Evolutionary conservation across 2,113 vertebrate genomes (phyloP).

Genomic region (Xenopus laevis): DNA sequence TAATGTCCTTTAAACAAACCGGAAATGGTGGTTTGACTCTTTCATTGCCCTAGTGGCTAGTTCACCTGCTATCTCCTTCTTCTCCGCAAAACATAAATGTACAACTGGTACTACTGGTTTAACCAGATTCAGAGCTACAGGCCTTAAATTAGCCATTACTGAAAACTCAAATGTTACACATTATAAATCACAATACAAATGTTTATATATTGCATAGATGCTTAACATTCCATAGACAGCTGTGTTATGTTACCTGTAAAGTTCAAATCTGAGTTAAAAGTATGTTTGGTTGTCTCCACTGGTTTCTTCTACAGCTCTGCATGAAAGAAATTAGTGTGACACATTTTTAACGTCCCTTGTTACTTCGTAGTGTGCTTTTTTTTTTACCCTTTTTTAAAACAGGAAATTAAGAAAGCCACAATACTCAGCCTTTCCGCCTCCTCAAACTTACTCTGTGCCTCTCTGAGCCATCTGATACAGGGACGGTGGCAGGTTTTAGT

Average conservation of each 20-base stretch:
- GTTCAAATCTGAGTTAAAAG: background rate
- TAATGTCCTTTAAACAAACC: too few species aligned
- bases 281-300: too few species aligned
- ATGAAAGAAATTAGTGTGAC: too few species aligned
- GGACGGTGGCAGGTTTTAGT: constrained; percentile 25
- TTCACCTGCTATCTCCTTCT: background rate
- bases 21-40: too few species aligned
- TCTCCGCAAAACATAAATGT: constrained; percentile 2
- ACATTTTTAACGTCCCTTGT: constrained; percentile 1
- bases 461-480: background rate
- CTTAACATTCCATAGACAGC: too few species aligned
- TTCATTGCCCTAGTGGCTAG: background rate
- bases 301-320: too few species aligned
- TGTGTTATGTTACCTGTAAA: constrained; percentile 12
- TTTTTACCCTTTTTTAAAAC: constrained; percentile 4
- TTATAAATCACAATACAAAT: too few species aligned
- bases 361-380: constrained; percentile 22
- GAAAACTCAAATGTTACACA: too few species aligned
- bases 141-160: too few species aligned
- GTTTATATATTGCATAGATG: too few species aligned
- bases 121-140: too few species aligned
- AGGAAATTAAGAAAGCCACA: constrained; percentile 43
- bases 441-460: constrained; percentile 7
- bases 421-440: background rate
- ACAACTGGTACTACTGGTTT: constrained; percentile 1